These are phyloP conservation scores for Setophaga petechia DNA, from an alignment of 2,113 vertebrate genomes.

Conservation along the genomic window DNA sequence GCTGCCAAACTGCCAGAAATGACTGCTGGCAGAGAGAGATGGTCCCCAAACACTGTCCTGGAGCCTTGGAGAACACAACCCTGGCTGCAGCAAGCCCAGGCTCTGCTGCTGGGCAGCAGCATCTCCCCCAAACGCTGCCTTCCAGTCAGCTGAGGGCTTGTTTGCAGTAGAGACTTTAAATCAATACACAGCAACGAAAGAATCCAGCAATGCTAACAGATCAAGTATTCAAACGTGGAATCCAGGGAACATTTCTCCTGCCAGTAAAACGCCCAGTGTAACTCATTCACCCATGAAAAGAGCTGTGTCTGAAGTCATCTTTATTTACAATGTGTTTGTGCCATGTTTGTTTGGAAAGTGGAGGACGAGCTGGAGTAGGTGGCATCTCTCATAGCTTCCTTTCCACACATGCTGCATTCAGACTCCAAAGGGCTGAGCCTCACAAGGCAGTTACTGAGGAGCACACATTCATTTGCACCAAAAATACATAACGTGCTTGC, in stretches of 20 bases:
- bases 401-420: neutral
- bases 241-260: conserved; percentile 19
- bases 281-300: conserved; percentile 57
- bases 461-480: conserved; percentile 1
- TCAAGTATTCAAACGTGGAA: conserved; percentile 50
- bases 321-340: conserved; percentile 59
- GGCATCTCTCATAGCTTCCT: conserved; percentile 52
- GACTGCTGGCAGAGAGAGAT: neutral
- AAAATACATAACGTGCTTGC: neutral
- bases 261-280: conserved; percentile 56
- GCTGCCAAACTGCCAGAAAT: conserved; percentile 31
- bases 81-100: neutral
- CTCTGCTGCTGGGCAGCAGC: neutral
- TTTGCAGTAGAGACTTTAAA: conserved; percentile 59
- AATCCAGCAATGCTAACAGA: conserved; percentile 52
- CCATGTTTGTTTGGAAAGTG: conserved; percentile 46
- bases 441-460: conserved; percentile 39
- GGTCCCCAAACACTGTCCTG: neutral
- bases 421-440: neutral
- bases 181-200: conserved; percentile 55
- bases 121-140: neutral
- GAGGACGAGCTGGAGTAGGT: conserved; percentile 37
- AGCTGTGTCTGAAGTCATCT: conserved; percentile 56
- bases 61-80: neutral
- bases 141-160: conserved; percentile 27